Evolutionary conservation across 2,113 vertebrate species (phyloP), one percentile per base, ranked within the genome.

Genomic region (Chloebia gouldiae): DNA sequence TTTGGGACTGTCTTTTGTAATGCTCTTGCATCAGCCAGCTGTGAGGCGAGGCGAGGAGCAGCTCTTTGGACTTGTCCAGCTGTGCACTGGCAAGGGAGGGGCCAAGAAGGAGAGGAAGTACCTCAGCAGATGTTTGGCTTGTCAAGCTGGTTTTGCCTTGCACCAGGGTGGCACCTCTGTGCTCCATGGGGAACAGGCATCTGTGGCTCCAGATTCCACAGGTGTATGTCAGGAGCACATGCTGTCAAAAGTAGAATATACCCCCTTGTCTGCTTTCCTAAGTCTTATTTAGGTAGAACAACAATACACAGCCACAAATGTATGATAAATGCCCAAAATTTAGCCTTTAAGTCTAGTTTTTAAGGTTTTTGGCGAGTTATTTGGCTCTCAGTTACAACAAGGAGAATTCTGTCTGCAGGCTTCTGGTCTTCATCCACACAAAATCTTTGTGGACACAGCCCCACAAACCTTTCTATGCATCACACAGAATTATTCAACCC

Each of bases 101-200:
- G 39, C 13, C 30, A 51, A 39, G 0, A 1, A 40, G 25, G 20
- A 78, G 27, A 25, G 27, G 42, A 9, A 31, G 15, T 0, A 1
- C 27, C 39, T 30, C 39, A 63, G 61, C 27, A 80, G 57, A 31
- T n/a, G 15, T 60, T 80, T 49, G 53, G 7, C 9, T 23, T 47
- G 21, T 49, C 15, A 27, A 44, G 18, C 13, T 66, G 66, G 27
- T 21, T 31, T 49, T 66, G 42, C 25, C 31, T 49, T 24, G 47
- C 1, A 0, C n/a, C 27, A 54, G 18, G 15, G 47, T n/a, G 9
- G 20, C 37, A 54, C 23, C 7, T 27, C 19, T 2, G 1, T 54
- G 9, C 51, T 70, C 2, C 0, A 2, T 2, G 7, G 11, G 27
- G 11, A 81, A 13, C 2, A 57, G 56, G 21, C 1, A 1, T 5